These are phyloP conservation scores for Xerus inauris DNA, from an alignment of 2,113 vertebrate genomes.

Conservation along the genomic window DNA sequence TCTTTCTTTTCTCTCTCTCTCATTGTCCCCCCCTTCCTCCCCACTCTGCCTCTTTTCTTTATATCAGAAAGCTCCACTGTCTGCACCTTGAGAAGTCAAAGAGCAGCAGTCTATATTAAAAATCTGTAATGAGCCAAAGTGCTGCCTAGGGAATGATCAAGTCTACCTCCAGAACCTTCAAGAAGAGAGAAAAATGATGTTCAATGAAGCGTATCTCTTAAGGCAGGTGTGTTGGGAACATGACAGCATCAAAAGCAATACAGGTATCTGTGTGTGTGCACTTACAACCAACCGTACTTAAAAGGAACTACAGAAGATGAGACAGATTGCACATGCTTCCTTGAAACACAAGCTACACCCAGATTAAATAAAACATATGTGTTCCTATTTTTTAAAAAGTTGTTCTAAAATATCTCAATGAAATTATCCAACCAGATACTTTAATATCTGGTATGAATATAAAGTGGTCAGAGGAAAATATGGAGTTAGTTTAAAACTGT, in stretches of 20 bases:
- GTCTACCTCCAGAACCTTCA: neutral
- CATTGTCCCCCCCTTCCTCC: too few species aligned
- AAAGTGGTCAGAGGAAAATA: neutral
- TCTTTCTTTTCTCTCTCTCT: neutral
- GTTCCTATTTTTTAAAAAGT: neutral
- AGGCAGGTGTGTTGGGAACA: neutral
- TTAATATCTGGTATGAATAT: neutral
- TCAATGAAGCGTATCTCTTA: neutral
- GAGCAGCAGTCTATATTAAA: neutral
- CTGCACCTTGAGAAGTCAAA: neutral
- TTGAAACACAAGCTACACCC: neutral
- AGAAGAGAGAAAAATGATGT: neutral
- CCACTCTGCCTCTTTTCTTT: too few species aligned
- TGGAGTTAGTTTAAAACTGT: neutral
- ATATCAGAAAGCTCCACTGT: neutral
- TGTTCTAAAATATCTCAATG: neutral
- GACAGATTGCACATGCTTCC: neutral
- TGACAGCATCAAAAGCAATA: neutral
- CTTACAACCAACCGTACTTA: neutral
- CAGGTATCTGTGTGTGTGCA: neutral
- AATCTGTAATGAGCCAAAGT: neutral
- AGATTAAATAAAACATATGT: neutral
- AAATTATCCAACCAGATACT: neutral
- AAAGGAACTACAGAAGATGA: neutral
- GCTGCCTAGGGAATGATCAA: neutral